These are phyloP conservation scores for Drosophila mimica DNA, from an alignment of 2,888 invertebrate species.

Conservation along the genomic window DNA sequence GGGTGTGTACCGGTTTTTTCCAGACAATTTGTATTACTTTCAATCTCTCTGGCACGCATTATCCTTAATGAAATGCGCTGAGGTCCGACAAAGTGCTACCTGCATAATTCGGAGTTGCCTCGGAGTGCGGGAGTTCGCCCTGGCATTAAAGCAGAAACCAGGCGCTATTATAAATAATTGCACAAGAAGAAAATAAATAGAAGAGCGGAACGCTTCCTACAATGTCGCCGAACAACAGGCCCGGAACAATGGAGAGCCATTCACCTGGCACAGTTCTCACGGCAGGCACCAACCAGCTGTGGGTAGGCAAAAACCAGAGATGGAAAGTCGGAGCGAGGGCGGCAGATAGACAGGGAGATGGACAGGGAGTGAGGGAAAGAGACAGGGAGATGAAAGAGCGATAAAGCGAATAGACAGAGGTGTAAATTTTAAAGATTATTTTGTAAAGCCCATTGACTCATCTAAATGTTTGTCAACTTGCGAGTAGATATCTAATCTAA, in stretches of 20 bases:
- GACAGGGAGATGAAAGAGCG: conserved; percentile 5
- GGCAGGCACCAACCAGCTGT: conserved; percentile 30
- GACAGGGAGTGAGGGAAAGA: neutral
- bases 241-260: conserved; percentile 46
- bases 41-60: conserved; percentile 74
- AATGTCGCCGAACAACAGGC: conserved; percentile 49
- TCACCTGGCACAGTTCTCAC: conserved; percentile 77
- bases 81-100: conserved; percentile 58
- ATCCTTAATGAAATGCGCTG: conserved; percentile 72
- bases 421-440: conserved; percentile 33
- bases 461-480: conserved; percentile 11
- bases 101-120: conserved; percentile 47
- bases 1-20: conserved; percentile 15
- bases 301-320: conserved; percentile 46
- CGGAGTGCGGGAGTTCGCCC: conserved; percentile 1
- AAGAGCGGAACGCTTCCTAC: conserved; percentile 57
- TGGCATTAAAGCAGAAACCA: conserved; percentile 45
- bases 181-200: conserved; percentile 76
- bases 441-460: conserved; percentile 8
- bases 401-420: conserved; percentile 33
- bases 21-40: conserved; percentile 64
- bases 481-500: conserved; percentile 5
- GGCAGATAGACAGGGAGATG: neutral
- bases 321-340: conserved; percentile 17
- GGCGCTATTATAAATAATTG: conserved; percentile 77